Evolutionary conservation across 2,113 vertebrate species (phyloP).

Genomic region (Lampris megalopsis): DNA sequence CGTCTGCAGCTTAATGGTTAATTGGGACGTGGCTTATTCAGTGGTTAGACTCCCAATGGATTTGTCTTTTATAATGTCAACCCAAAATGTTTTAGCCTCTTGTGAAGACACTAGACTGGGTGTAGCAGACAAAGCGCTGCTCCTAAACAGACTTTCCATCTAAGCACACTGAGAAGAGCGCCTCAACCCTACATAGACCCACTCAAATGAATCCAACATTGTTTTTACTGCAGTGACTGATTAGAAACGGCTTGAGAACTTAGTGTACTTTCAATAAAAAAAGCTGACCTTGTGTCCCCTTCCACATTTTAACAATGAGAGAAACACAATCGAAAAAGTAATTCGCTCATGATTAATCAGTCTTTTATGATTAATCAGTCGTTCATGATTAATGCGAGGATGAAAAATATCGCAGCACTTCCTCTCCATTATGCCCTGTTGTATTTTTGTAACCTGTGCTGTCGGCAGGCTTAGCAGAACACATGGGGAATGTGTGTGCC

Average conservation of each 20-base stretch:
- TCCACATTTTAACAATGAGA: slow-evolving; percentile 10
- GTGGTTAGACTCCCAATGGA: not conserved
- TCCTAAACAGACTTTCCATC: not conserved
- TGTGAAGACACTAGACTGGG: not conserved
- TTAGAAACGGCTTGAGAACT: not conserved
- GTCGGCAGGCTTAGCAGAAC: no score
- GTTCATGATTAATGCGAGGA: slow-evolving; percentile 32
- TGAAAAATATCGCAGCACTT: slow-evolving; percentile 35
- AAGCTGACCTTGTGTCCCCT: slow-evolving; percentile 30
- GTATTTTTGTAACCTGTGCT: no score
- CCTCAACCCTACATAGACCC: slow-evolving; percentile 1
- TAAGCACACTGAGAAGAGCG: not conserved
- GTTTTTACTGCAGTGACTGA: not conserved
- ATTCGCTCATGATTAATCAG: slow-evolving; percentile 7
- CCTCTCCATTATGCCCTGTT: slow-evolving; percentile 52
- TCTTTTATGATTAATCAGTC: not conserved
- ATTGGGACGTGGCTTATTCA: not conserved
- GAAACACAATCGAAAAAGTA: slow-evolving; percentile 28
- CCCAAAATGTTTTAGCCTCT: slow-evolving; percentile 3
- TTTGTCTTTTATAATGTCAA: not conserved
- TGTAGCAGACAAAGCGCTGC: not conserved
- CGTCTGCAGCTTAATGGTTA: not conserved
- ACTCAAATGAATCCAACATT: not conserved
- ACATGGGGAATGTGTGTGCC: no score
- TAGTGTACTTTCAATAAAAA: not conserved